These are phyloP conservation scores for Acipenser transmontanus DNA, from an alignment of 2,797 vertebrate genomes.

Conservation along the genomic window DNA sequence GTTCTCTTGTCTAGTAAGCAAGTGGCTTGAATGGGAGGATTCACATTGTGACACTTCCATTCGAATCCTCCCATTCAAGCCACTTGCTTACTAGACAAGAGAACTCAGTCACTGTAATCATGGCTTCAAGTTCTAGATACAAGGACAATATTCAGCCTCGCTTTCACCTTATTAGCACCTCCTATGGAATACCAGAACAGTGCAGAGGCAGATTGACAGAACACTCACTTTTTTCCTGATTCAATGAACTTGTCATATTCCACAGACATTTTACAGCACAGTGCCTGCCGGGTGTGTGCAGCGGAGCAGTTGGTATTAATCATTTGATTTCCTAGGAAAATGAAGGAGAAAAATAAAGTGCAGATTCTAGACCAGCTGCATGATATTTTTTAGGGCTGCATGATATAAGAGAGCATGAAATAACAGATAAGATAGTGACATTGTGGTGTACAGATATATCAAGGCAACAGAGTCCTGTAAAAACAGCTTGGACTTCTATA, in stretches of 20 bases:
- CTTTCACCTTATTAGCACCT: too few relatives aligned
- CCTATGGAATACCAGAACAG: too few relatives aligned
- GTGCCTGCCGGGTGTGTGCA: constrained; percentile 84
- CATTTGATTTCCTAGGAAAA: constrained; percentile 63
- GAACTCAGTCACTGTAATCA: too few relatives aligned
- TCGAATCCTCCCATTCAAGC: too few relatives aligned
- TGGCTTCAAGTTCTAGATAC: too few relatives aligned
- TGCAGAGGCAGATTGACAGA: not conserved
- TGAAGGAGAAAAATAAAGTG: not conserved
- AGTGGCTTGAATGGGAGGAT: too few relatives aligned
- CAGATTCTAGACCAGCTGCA: too few relatives aligned
- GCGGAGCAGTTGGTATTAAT: constrained; percentile 97
- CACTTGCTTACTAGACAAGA: too few relatives aligned
- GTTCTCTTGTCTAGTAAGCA: too few relatives aligned
- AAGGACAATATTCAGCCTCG: too few relatives aligned
- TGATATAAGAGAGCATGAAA: constrained; percentile 2
- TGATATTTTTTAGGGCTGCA: not conserved
- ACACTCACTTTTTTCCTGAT: constrained; percentile 84
- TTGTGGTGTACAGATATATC: not conserved
- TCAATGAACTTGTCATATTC: constrained; percentile 95
- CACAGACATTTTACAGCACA: constrained; percentile 98
- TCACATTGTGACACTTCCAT: too few relatives aligned
- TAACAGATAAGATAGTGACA: not conserved
- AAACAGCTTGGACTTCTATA: too few relatives aligned
- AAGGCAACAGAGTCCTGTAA: not conserved